phyloP scores from a whole-genome alignment of 2,797 vertebrate species.

The Helostoma temminkii region DNA sequence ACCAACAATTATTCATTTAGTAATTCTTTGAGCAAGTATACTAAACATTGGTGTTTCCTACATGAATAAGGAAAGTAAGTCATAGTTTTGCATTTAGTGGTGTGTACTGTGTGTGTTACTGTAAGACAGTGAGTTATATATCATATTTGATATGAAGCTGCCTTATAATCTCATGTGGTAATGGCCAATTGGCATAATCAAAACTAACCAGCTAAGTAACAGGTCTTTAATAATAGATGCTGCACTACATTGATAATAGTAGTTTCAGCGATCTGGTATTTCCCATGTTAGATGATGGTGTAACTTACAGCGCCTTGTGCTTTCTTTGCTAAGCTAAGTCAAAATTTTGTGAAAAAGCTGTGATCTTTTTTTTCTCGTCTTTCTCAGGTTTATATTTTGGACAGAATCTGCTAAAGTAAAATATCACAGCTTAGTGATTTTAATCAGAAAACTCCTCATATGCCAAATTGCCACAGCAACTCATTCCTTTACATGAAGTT shows the following conservation, averaged over 20 bases:
- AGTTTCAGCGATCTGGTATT: too few relatives aligned
- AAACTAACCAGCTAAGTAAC: background rate
- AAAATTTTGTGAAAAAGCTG: slow-evolving; percentile 27
- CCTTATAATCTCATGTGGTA: background rate
- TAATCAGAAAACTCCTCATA: slow-evolving; percentile 57
- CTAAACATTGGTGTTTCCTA: too few relatives aligned
- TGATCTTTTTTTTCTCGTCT: slow-evolving; percentile 13
- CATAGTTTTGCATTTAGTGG: background rate
- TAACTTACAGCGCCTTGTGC: background rate
- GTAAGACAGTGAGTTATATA: background rate
- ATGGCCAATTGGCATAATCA: background rate
- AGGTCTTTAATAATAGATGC: background rate
- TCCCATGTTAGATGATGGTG: background rate
- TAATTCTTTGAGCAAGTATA: too few relatives aligned
- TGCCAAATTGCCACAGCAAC: slow-evolving; percentile 39
- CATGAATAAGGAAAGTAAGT: too few relatives aligned
- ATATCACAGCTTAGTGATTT: slow-evolving; percentile 53
- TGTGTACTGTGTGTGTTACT: background rate
- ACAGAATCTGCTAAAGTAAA: slow-evolving; percentile 42
- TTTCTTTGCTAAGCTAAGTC: slow-evolving; percentile 15
- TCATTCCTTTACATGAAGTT: slow-evolving; percentile 54
- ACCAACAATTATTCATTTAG: background rate
- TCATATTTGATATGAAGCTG: too few relatives aligned
- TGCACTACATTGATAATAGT: background rate
- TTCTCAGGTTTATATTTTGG: slow-evolving; percentile 33